These are phyloP conservation scores for Halcyon badia DNA, from an alignment of 2,797 vertebrate species.

Conservation along the genomic window DNA sequence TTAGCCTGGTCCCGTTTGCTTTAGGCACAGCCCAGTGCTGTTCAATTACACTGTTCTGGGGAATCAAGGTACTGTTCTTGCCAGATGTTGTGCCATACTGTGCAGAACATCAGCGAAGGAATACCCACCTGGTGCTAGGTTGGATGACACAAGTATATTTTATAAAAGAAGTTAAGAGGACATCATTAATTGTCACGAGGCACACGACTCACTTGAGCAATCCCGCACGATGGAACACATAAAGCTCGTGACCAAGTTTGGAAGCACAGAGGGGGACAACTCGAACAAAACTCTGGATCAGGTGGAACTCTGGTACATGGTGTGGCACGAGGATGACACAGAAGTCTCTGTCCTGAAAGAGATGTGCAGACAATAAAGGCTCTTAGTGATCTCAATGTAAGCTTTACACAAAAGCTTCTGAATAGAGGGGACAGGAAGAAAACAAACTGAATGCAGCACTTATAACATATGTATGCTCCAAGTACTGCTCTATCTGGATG, in stretches of 20 bases:
- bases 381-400: not conserved
- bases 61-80: not conserved
- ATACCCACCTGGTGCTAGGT: not conserved
- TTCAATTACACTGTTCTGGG: not conserved
- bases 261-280: conserved; percentile 71
- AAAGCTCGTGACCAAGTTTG: conserved; percentile 83
- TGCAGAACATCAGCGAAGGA: not conserved
- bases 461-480: fast-evolving
- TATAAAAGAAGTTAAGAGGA: not conserved
- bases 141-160: too few species aligned
- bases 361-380: not conserved
- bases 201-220: conserved; percentile 84
- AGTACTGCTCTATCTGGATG: not conserved
- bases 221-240: conserved; percentile 84
- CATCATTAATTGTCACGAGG: not conserved
- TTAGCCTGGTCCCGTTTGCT: not conserved
- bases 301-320: conserved; percentile 81
- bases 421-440: not conserved
- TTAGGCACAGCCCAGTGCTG: not conserved
- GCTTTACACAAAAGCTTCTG: not conserved
- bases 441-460: fast-evolving
- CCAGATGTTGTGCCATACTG: not conserved
- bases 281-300: conserved; percentile 87
- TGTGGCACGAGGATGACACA: conserved; percentile 86
- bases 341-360: conserved; percentile 86